Evolutionary conservation across 2,113 vertebrate species (phyloP), one percentile per base, ranked within the genome.

Genomic region (Clarias magur): DNA sequence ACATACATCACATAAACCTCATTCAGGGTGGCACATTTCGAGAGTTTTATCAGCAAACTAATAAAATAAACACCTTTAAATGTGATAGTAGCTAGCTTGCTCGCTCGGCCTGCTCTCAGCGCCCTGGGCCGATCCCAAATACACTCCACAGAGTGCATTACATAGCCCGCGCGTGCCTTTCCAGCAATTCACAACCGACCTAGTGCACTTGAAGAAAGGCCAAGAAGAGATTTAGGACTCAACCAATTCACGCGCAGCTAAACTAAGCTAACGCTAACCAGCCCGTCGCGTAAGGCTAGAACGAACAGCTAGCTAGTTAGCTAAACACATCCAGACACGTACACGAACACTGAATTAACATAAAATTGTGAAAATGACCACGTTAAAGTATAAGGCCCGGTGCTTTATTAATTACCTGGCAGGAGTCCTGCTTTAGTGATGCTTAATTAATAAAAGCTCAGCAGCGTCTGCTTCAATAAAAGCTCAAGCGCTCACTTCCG

Each of bases 381-480:
- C 30, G 5, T 30, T 30, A 57, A 80, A 21, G 0, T 21, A 21
- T 10, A 34, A 17, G 0, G 1, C 1, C 13, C n/a, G 42, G 10
- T 8, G 17, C 7, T 48, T 48, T 48, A 48, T 42, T 7, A n/a
- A 1, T 62, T 86, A 90, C 89, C 89, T 90, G 60, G 70, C 60
- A 65, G 16, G 34, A 82, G 67, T 27, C 27, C 59, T 75, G 72
- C 65, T 70, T 54, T 23, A 59, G 19, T 17, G 67, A 68, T 23
- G 87, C 57, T 70, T 10, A 38, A 38, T 60, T 10, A 38, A 38
- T 60, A 42, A 34, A 75, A 76, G 59, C 81, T 67, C 67, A 57
- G 62, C 70, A 79, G 83, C 70, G 86, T 62, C 79, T 53, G 48
- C 23, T 42, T 85, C 79, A 87, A 79, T 88, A 81, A 65, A 84